A percentile compares a stretch with the other conserved stretches of the same genome.
Conservation (phyloP, 2,797 vertebrate genomes). For the Chrysocyon brachyurus region DNA sequence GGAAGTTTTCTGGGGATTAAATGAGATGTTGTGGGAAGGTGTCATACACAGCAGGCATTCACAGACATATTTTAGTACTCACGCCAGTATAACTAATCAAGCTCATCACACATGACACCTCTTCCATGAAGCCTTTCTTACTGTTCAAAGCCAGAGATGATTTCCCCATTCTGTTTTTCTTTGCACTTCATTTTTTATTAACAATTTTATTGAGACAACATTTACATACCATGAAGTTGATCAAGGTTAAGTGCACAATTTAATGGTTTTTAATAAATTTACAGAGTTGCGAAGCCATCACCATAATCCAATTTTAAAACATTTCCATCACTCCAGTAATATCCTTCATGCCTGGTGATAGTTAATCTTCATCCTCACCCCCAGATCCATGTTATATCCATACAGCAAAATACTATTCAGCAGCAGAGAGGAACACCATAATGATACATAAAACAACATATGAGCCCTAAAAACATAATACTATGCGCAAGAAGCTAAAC, state of each 20-base stretch:
- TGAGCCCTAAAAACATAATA: neutral
- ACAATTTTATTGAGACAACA: neutral
- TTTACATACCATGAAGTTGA: neutral
- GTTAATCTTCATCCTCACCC: neutral
- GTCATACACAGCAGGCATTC: neutral
- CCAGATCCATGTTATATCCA: neutral
- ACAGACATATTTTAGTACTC: neutral
- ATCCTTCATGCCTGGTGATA: neutral
- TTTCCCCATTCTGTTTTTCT: neutral
- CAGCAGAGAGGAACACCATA: neutral
- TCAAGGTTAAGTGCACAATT: neutral
- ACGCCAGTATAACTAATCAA: neutral
- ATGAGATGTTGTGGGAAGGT: neutral
- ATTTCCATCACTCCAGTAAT: neutral
- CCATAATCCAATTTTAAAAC: neutral
- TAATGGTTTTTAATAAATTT: neutral
- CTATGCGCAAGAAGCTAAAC: neutral
- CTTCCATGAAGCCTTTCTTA: neutral
- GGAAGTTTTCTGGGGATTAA: neutral
- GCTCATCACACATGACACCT: neutral
- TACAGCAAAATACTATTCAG: neutral
- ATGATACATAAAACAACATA: fast-evolving
- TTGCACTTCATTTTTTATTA: neutral
- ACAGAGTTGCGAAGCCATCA: neutral
- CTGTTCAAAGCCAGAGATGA: neutral